Evolutionary conservation across 2,113 vertebrate genomes (phyloP).

Genomic region (Podarcis raffonei): DNA sequence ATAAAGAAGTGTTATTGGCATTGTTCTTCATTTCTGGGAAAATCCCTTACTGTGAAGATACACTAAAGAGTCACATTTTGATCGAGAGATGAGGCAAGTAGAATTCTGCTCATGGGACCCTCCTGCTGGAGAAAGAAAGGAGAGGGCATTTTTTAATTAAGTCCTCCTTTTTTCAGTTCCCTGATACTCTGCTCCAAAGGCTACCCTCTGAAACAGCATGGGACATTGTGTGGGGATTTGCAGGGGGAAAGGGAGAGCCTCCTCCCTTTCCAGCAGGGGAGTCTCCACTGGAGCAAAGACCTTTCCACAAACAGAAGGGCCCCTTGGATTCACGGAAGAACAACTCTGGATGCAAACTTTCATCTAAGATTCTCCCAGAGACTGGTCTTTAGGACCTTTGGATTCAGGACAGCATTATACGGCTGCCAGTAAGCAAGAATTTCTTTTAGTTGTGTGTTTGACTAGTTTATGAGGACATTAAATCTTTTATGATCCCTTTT

Average conservation of each 20-base stretch:
- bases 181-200: no score
- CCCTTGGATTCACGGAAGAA: background rate
- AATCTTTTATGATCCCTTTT: conserved; percentile 19
- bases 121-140: background rate
- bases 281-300: background rate
- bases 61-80: background rate
- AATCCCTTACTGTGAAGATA: background rate
- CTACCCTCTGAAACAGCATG: background rate
- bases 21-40: background rate
- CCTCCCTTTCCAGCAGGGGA: background rate
- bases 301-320: no score
- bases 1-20: background rate
- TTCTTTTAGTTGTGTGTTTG: conserved; percentile 7
- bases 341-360: background rate
- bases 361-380: background rate
- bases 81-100: background rate
- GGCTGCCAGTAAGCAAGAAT: background rate
- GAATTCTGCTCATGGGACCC: background rate
- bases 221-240: no score
- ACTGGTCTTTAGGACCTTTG: background rate
- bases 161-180: no score
- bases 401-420: background rate
- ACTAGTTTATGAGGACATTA: conserved; percentile 12
- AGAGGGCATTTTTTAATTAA: background rate
- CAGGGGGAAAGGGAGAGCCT: background rate